These are phyloP conservation scores for Ochropleura leucogaster DNA, from an alignment of 2,888 invertebrate species.

Conservation along the genomic window DNA sequence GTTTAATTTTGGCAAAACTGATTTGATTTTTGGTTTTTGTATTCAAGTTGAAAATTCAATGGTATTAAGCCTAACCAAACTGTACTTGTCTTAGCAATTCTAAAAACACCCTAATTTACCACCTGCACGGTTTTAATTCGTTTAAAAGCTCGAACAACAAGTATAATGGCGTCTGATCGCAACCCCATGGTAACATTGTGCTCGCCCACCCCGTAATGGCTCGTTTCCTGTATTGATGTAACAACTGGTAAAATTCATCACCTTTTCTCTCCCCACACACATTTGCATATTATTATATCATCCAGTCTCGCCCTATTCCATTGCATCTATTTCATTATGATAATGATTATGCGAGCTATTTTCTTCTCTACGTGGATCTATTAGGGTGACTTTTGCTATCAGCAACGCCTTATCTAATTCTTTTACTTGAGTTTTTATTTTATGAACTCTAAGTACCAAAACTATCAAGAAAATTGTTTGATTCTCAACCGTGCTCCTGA, in stretches of 20 bases:
- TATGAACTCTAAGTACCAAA: neutral
- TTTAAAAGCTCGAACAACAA: constrained; percentile 39
- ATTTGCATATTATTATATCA: constrained; percentile 1
- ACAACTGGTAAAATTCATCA: constrained; percentile 60
- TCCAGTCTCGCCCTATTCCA: neutral
- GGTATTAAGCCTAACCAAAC: neutral
- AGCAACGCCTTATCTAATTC: neutral
- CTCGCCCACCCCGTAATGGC: constrained; percentile 65
- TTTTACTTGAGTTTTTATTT: neutral
- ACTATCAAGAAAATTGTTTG: neutral
- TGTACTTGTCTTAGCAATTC: neutral
- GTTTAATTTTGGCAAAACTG: neutral
- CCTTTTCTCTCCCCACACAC: constrained; percentile 6
- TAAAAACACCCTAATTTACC: neutral
- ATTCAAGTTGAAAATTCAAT: neutral
- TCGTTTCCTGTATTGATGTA: constrained; percentile 75
- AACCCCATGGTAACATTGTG: constrained; percentile 53
- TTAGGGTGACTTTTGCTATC: neutral
- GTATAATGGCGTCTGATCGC: constrained; percentile 29
- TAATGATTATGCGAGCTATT: neutral
- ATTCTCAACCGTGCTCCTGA: neutral
- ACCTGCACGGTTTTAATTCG: constrained; percentile 20
- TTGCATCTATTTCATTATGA: neutral
- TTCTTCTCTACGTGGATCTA: neutral
- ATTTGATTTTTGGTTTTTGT: no score